These are phyloP conservation scores for Ephialtes manifestator DNA, from an alignment of 2,888 invertebrate species.

Conservation along the genomic window DNA sequence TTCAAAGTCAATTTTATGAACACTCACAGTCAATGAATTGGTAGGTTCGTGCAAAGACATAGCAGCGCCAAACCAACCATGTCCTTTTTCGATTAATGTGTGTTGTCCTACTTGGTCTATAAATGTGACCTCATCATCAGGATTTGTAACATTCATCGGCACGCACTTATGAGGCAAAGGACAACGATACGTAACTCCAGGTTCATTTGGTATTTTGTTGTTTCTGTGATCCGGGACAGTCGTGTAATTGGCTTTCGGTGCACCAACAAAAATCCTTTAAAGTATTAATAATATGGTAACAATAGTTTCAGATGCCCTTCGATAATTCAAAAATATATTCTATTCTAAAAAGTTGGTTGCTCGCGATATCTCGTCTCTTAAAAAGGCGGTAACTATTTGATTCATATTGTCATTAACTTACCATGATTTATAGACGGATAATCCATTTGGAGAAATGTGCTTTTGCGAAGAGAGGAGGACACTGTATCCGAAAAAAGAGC, in stretches of 20 bases:
- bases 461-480: constrained; percentile 70
- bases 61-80: constrained; percentile 87
- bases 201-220: constrained; percentile 82
- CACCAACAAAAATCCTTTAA: constrained; percentile 86
- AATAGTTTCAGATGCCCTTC: too few relatives aligned
- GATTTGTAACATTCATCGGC: constrained; percentile 64
- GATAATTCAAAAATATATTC: background rate
- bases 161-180: constrained; percentile 62
- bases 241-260: constrained; percentile 87
- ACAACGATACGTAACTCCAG: constrained; percentile 88
- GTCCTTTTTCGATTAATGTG: constrained; percentile 81
- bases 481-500: constrained; percentile 77
- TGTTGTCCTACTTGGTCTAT: constrained; percentile 55
- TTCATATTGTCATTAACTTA: constrained; percentile 4
- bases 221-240: constrained; percentile 22
- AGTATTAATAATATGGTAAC: background rate
- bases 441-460: background rate
- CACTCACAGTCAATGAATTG: constrained; percentile 79
- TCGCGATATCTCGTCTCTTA: too few relatives aligned
- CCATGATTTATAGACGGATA: constrained; percentile 49
- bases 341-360: too few relatives aligned
- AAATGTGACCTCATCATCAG: constrained; percentile 62
- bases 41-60: constrained; percentile 86
- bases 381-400: too few relatives aligned
- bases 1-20: background rate